Base-by-base conservation (phyloP, 2,888 invertebrate genomes). In the Uloborus plumipes region DNA sequence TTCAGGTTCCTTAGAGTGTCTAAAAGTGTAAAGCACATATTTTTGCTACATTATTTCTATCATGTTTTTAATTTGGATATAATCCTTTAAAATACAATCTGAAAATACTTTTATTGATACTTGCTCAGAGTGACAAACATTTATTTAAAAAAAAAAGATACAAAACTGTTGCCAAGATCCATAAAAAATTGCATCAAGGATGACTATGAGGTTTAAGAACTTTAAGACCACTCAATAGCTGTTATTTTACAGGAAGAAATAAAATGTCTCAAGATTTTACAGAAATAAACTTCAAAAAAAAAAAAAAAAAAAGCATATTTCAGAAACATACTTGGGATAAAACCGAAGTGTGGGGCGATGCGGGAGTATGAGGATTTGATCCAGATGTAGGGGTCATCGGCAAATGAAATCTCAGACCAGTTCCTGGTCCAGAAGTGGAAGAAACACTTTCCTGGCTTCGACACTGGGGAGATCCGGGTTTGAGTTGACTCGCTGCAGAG, bases 281-380 rank as follows among this genome's bases (percentile, higher is more conserved):
- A n/a, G 16, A 39, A 39, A 62, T 31, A 62, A 11, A 53, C 16
- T 53, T 53, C 7, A 53, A 9, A 53, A n/a, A n/a, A n/a, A n/a
- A n/a, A n/a, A n/a, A n/a, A n/a, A 55, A 14, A 55, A 18, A 55
- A n/a, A 1, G n/a, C 15, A 0, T 20, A 55, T 20, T 39, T 39
- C 9, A 9, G 39, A 39, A 39, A 39, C 85, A 80, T 81, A 87
- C 87, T 85, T 87, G 88, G 22, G 84, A 84, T n/a, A 86, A 61
- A n/a, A 86, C 90, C 2, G 92, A 91, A 16, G 91, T 90, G 88
- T 94, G 94, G 0, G 95, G 95, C 87, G 94, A 94, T 16, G 95
- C 94, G 0, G 95, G 95, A 0, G 95, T 95, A 87, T 94, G 94
- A 0, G 95, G 95, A 90, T 95, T 95, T 26, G 94, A 94, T 11